Conservation (phyloP, 2,888 invertebrate species). For the Cosmopolites sordidus region DNA sequence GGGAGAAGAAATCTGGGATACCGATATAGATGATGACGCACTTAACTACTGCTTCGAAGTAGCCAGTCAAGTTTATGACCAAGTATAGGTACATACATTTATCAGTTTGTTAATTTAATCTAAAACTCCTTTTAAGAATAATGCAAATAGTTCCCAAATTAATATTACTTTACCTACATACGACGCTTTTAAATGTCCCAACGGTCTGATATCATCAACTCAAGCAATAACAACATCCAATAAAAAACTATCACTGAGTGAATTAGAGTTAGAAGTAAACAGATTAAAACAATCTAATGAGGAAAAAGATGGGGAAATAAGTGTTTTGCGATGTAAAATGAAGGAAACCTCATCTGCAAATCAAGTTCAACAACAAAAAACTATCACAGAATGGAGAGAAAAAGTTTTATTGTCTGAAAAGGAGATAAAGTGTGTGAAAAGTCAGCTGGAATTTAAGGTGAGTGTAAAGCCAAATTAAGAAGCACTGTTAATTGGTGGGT, state of each 20-base stretch:
- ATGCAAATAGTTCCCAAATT: conserved; percentile 25
- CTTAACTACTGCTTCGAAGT: conserved; percentile 40
- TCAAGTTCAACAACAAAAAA: conserved; percentile 47
- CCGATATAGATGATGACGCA: conserved; percentile 39
- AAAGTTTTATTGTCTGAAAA: conserved; percentile 48
- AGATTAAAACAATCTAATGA: conserved; percentile 49
- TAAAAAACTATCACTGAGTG: conserved; percentile 18
- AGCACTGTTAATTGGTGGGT: neutral
- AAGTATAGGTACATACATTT: conserved; percentile 27
- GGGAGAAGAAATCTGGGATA: conserved; percentile 39
- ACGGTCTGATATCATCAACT: conserved; percentile 27
- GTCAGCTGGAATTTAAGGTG: conserved; percentile 58
- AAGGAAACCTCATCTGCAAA: conserved; percentile 49
- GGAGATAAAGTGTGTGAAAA: conserved; percentile 50
- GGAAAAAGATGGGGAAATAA: conserved; percentile 57
- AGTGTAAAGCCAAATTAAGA: conserved; percentile 4
- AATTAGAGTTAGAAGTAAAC: conserved; percentile 33
- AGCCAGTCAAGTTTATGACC: conserved; percentile 38
- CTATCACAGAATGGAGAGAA: conserved; percentile 53
- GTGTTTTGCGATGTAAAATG: conserved; percentile 54
- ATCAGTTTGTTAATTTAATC: neutral
- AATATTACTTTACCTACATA: conserved; percentile 34
- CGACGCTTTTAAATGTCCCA: conserved; percentile 33
- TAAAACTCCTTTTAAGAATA: conserved; percentile 23
- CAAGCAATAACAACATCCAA: conserved; percentile 15